phyloP scores from a whole-genome alignment of 2,113 vertebrate genomes.

The Brachyhypopomus occidentalis region DNA sequence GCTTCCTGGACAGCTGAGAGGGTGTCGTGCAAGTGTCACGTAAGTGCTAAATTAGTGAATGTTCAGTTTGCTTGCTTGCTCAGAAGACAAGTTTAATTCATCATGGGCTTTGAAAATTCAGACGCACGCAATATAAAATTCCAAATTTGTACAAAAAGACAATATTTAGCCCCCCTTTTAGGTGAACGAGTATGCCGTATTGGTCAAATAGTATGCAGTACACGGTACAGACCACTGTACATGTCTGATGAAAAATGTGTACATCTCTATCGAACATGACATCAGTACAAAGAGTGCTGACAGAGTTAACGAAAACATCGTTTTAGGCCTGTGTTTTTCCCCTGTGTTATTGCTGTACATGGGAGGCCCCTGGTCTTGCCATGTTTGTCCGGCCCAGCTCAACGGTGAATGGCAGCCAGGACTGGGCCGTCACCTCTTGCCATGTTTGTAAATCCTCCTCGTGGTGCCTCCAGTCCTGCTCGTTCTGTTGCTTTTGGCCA shows the following conservation, averaged over 20 bases:
- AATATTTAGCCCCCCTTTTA: not conserved
- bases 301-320: not conserved
- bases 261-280: not conserved
- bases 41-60: not conserved
- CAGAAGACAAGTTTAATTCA: too few relatives aligned
- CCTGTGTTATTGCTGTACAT: not conserved
- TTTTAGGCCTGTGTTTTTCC: slow-evolving; percentile 7
- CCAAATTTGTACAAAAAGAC: not conserved
- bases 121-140: too few relatives aligned
- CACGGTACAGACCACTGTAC: not conserved
- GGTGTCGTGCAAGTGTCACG: not conserved
- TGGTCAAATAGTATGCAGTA: too few relatives aligned
- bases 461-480: slow-evolving; percentile 59
- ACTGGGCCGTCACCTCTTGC: slow-evolving; percentile 19
- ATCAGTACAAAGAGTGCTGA: not conserved
- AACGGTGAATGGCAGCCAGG: slow-evolving; percentile 29
- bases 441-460: slow-evolving; percentile 43
- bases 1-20: slow-evolving; percentile 5
- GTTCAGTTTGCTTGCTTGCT: not conserved
- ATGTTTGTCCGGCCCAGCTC: slow-evolving; percentile 25
- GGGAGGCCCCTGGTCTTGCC: slow-evolving; percentile 17
- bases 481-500: slow-evolving; percentile 68
- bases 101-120: too few relatives aligned
- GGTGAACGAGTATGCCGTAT: too few relatives aligned
- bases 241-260: not conserved